Conservation (phyloP, 2,797 vertebrate genomes). For the Ispidina lecontei region DNA sequence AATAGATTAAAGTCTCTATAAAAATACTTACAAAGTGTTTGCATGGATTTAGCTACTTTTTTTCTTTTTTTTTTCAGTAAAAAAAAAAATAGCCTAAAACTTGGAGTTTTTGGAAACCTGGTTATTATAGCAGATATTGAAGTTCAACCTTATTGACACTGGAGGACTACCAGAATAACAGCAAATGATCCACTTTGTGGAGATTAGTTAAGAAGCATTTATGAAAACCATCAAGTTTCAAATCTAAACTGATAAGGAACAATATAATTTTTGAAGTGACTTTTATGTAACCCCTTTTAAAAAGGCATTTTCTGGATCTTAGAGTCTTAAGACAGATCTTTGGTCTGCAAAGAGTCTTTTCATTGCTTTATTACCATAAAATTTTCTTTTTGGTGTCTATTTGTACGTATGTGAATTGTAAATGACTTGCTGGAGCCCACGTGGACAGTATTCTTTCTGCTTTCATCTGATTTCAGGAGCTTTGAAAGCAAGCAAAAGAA, state of each 20-base stretch:
- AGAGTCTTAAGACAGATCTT: background rate
- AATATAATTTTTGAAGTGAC: background rate
- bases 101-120: background rate
- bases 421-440: background rate
- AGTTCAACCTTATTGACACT: background rate
- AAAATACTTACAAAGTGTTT: constrained; percentile 44
- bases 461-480: background rate
- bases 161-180: background rate
- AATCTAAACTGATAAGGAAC: background rate
- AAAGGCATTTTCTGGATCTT: background rate
- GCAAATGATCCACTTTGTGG: background rate
- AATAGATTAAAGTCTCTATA: constrained; percentile 62
- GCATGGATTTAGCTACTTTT: constrained; percentile 26
- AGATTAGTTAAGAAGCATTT: background rate
- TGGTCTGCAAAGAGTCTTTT: background rate
- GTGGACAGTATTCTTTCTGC: background rate
- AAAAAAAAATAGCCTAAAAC: background rate
- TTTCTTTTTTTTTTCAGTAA: background rate
- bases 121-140: background rate
- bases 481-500: background rate
- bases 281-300: background rate
- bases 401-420: background rate
- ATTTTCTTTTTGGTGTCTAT: background rate
- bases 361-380: background rate
- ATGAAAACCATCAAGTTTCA: background rate